Conservation (phyloP, 2,797 vertebrate genomes). For the Pogonophryne albipinna region DNA sequence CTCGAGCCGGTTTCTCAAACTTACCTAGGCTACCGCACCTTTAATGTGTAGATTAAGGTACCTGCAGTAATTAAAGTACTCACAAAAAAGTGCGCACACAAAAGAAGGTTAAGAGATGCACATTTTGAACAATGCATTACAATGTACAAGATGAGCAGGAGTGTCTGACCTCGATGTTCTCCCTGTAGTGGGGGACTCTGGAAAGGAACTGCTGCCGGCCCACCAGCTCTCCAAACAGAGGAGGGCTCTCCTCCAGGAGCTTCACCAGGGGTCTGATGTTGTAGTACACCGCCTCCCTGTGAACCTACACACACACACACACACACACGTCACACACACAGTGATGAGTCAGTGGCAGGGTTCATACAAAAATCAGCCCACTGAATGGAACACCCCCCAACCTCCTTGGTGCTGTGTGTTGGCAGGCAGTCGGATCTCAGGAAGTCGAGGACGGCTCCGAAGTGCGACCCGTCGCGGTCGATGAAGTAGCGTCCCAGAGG, state of each 20-base stretch:
- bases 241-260: slow-evolving; percentile 89
- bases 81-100: not conserved
- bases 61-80: not conserved
- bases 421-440: slow-evolving; percentile 88
- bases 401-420: slow-evolving; percentile 82
- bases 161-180: slow-evolving; percentile 88
- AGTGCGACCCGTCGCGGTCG: slow-evolving; percentile 90
- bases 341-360: not conserved
- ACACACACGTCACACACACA: slow-evolving; percentile 1
- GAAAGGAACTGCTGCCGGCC: slow-evolving; percentile 92
- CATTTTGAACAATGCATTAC: not conserved
- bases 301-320: slow-evolving; percentile 76
- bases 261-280: slow-evolving; percentile 89
- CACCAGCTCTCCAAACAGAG: slow-evolving; percentile 91
- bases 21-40: no score
- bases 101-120: not conserved
- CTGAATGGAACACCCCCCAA: slow-evolving; percentile 19
- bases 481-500: slow-evolving; percentile 89
- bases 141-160: not conserved
- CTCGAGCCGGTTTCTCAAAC: no score
- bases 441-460: slow-evolving; percentile 90
- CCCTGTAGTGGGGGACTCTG: slow-evolving; percentile 89
- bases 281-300: slow-evolving; percentile 91
- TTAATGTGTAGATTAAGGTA: no score
- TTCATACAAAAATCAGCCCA: no score